Base-by-base conservation (phyloP, 92 coral and sea anemone species). In the Siderastrea siderea region DNA sequence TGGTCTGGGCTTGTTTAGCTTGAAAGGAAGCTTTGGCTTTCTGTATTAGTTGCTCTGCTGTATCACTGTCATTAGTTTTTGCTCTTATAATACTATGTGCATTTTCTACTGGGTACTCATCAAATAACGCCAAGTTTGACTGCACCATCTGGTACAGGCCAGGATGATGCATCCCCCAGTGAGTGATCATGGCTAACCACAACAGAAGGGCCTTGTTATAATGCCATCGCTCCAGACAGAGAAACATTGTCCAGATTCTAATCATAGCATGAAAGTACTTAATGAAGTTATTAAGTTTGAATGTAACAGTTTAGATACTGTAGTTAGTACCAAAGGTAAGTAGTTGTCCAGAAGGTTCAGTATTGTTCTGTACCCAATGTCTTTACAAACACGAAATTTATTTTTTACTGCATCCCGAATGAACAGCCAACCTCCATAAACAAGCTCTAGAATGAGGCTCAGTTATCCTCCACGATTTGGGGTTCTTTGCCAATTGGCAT, bases 181-280 rank as follows among this genome's bases (percentile, higher is more conserved):
- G 38, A 26, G 38, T 26, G 38, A 26, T 26, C 38, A 26, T 26
- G 38, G 38, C 38, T 26, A 26, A 26, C 38, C 38, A 0, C 38
- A 26, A 0, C 38, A 26, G 38, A 26, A 0, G 38, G 11, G 88
- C 77, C 67, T 88, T 88, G 77, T 88, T 88, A 76, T 86, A 86
- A 61, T 82, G 83, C 15, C 77, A 79, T 44, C 88, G 57, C 62
- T 81, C 67, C 9, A 81, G 64, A 53, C 88, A 88, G 15, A 64
- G 38, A 26, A 26, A 26, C 38, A 26, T 26, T 26, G 38, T 26
- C 38, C 38, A 26, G 38, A 26, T 26, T 60, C 88, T 47, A 52
- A 82, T 48, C 92, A 88, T 88, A 43, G 87, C 69, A 58, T 82
- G 48, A 62, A 47, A 89, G 73, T 83, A 89, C 65, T 75, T 79